A percentile compares a stretch with the other conserved stretches of the same genome.
Evolutionary conservation across 2,797 vertebrate species (phyloP).

Genomic region (Myripristis jacobus): DNA sequence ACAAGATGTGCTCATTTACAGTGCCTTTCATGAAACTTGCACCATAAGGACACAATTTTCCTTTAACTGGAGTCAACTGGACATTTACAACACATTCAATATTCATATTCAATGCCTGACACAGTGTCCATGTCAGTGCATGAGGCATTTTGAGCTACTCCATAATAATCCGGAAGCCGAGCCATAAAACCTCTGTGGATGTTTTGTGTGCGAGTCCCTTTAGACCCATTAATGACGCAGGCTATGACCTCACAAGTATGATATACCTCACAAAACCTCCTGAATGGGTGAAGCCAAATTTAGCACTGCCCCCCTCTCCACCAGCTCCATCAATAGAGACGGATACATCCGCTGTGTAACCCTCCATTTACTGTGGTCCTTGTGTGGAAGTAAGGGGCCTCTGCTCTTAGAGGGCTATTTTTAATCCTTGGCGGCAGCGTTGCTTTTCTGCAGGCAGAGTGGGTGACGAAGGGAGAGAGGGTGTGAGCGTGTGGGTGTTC

Average conservation of each 20-base stretch:
- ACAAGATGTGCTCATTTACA: background rate
- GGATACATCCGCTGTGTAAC: slow-evolving; percentile 47
- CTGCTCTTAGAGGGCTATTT: slow-evolving; percentile 70
- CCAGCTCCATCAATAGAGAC: slow-evolving; percentile 30
- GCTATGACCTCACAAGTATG: slow-evolving; percentile 37
- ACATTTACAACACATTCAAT: slow-evolving; percentile 6
- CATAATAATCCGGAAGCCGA: slow-evolving; percentile 30
- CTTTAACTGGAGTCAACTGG: too few relatives aligned
- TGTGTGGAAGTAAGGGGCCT: slow-evolving; percentile 55
- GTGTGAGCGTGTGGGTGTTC: slow-evolving; percentile 14
- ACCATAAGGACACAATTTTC: too few relatives aligned
- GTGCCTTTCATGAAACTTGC: background rate
- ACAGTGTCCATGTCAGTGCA: slow-evolving; percentile 28
- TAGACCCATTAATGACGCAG: slow-evolving; percentile 47
- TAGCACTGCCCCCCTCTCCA: slow-evolving; percentile 23
- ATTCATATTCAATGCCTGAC: slow-evolving; percentile 14
- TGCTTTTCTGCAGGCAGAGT: slow-evolving; percentile 33
- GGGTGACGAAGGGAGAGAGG: slow-evolving; percentile 12
- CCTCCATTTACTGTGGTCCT: slow-evolving; percentile 46
- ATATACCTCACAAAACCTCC: slow-evolving; percentile 26
- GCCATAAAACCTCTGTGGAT: slow-evolving; percentile 38
- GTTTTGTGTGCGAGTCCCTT: slow-evolving; percentile 39
- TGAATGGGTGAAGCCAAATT: slow-evolving; percentile 52
- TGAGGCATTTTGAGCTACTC: slow-evolving; percentile 23
- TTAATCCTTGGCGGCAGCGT: slow-evolving; percentile 40